phyloP scores from a whole-genome alignment of 2,797 vertebrate genomes.

The Sebastolobus altivelis region DNA sequence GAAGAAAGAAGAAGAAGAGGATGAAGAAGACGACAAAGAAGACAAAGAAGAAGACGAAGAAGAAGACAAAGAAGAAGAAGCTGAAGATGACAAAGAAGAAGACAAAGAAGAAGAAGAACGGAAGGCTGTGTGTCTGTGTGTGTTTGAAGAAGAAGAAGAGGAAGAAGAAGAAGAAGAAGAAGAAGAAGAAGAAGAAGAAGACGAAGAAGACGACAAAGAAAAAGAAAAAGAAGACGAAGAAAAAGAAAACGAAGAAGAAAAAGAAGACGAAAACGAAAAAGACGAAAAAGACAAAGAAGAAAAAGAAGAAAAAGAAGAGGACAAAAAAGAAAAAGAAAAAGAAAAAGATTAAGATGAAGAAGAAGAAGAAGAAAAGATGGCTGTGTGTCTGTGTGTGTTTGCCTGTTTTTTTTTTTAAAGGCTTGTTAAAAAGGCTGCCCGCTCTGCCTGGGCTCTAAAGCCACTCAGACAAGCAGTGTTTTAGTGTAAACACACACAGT shows the following conservation, averaged over 20 bases:
- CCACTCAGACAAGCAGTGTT: conserved; percentile 81
- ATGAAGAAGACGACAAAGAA: background rate
- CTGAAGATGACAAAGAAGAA: too few species aligned
- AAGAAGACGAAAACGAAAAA: too few species aligned
- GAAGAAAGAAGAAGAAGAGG: too few species aligned
- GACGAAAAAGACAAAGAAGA: too few species aligned
- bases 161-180: too few species aligned
- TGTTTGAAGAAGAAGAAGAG: too few species aligned
- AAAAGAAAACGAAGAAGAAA: background rate
- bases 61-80: too few species aligned
- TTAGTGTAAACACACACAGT: conserved; percentile 84
- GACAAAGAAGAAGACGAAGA: too few species aligned
- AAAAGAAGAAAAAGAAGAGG: conserved; percentile 16
- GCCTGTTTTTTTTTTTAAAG: conserved; percentile 61
- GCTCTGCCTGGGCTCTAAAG: conserved; percentile 74
- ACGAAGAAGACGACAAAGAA: conserved; percentile 16
- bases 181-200: too few species aligned
- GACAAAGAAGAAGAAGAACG: background rate
- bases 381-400: conserved; percentile 48
- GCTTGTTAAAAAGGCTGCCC: conserved; percentile 80
- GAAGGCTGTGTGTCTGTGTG: background rate
- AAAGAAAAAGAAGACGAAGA: conserved; percentile 17
- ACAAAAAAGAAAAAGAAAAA: conserved; percentile 21
- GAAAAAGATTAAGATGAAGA: conserved; percentile 20
- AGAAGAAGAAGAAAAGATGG: conserved; percentile 19